phyloP scores from a whole-genome alignment of 1,140 invertebrate genomes.

The Micrasema longulum region DNA sequence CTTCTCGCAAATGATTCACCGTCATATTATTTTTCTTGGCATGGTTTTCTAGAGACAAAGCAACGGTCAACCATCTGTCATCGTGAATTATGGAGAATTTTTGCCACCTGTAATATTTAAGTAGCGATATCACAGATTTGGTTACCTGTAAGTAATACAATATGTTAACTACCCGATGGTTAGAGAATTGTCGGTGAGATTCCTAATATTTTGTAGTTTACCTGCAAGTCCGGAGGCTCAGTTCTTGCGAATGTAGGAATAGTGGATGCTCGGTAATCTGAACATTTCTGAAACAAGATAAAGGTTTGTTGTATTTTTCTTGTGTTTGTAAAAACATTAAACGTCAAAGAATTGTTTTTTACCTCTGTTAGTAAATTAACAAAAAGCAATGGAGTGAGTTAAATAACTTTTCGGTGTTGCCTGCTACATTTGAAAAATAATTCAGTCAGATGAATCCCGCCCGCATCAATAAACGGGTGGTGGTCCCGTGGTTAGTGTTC shows the following conservation, averaged over 20 bases:
- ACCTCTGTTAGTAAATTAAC: no score
- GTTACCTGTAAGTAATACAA: constrained; percentile 76
- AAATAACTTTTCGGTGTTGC: no score
- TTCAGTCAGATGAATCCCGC: no score
- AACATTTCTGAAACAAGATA: constrained; percentile 86
- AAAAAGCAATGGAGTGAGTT: no score
- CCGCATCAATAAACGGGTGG: no score
- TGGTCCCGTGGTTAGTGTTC: no score
- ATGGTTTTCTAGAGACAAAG: constrained; percentile 78
- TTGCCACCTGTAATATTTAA: constrained; percentile 92
- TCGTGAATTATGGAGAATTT: constrained; percentile 95
- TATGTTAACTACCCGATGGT: not conserved
- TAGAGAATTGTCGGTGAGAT: not conserved
- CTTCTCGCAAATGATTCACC: constrained; percentile 78
- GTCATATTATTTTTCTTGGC: constrained; percentile 82
- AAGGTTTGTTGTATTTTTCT: not conserved
- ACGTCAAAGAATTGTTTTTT: no score
- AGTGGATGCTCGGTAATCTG: constrained; percentile 86
- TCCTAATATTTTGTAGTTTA: constrained; percentile 58
- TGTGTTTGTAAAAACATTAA: no score
- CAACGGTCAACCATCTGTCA: constrained; percentile 82
- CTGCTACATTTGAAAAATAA: no score
- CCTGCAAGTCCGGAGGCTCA: constrained; percentile 92
- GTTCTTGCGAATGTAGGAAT: constrained; percentile 94
- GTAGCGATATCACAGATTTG: constrained; percentile 90